Evolutionary conservation across 2,113 vertebrate species (phyloP).

Genomic region (Vulpes ferrilata): DNA sequence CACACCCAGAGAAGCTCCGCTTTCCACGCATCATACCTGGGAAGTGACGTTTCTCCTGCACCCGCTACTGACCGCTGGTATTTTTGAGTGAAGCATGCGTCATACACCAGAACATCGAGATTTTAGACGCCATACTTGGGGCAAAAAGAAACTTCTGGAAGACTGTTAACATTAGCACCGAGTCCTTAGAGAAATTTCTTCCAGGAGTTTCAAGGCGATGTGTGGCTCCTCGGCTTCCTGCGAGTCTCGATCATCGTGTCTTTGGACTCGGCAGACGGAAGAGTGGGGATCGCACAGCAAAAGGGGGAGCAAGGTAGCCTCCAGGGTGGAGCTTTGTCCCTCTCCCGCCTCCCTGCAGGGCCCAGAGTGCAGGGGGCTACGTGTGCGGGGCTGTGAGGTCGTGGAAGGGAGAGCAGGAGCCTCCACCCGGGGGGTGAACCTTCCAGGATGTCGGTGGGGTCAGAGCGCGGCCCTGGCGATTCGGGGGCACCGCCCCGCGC

Average conservation of each 20-base stretch:
- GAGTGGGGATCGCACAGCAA: not conserved
- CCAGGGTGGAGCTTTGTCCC: not conserved
- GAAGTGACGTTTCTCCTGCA: not conserved
- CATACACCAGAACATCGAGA: not conserved
- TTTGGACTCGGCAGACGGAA: not conserved
- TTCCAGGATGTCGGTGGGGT: accelerated
- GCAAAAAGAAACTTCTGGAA: not conserved
- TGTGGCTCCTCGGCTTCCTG: not conserved
- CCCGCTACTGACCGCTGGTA: no score
- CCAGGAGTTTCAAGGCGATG: not conserved
- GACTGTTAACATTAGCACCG: not conserved
- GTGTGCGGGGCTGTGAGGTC: not conserved
- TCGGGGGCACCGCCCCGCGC: no score
- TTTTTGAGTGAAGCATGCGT: not conserved
- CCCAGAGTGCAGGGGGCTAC: no score
- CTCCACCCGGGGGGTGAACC: not conserved
- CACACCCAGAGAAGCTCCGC: not conserved
- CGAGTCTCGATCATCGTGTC: not conserved
- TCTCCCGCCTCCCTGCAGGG: not conserved
- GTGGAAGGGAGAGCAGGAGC: not conserved
- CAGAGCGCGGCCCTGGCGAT: not conserved
- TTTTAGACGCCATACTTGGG: no score
- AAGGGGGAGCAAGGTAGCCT: accelerated
- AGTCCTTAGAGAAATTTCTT: not conserved
- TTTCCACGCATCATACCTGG: accelerated